Evolutionary conservation across 2,888 invertebrate species (phyloP).

Genomic region (Ectemnius cavifrons): DNA sequence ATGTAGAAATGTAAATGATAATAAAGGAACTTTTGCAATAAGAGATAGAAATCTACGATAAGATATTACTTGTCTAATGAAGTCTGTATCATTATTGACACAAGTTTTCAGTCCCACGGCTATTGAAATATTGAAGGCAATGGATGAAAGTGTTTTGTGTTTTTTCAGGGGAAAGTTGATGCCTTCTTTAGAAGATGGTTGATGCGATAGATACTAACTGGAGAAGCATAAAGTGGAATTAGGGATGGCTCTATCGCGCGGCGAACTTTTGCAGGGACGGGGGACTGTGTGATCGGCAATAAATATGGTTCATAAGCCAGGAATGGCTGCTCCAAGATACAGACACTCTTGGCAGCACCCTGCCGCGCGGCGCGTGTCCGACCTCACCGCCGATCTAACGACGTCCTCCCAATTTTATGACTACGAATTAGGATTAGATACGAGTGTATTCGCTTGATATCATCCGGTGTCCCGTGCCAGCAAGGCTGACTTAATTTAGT

Average conservation of each 20-base stretch:
- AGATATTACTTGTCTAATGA: no score
- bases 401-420: slow-evolving; percentile 59
- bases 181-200: neutral
- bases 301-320: slow-evolving; percentile 67
- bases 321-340: slow-evolving; percentile 67
- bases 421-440: slow-evolving; percentile 66
- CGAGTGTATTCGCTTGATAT: slow-evolving; percentile 32
- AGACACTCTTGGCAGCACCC: slow-evolving; percentile 57
- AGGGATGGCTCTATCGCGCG: slow-evolving; percentile 43
- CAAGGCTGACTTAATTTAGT: slow-evolving; percentile 28
- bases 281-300: slow-evolving; percentile 56
- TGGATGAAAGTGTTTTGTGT: no score
- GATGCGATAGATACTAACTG: neutral
- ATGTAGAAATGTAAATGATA: neutral
- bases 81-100: no score
- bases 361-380: slow-evolving; percentile 68
- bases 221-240: slow-evolving; percentile 47
- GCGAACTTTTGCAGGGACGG: slow-evolving; percentile 31
- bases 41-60: no score
- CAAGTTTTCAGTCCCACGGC: no score
- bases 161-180: no score
- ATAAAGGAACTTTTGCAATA: no score
- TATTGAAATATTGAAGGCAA: no score
- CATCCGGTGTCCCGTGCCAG: slow-evolving; percentile 21
- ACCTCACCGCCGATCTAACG: slow-evolving; percentile 56